Base-by-base conservation (phyloP, 2,113 vertebrate genomes). In the Scomber japonicus region DNA sequence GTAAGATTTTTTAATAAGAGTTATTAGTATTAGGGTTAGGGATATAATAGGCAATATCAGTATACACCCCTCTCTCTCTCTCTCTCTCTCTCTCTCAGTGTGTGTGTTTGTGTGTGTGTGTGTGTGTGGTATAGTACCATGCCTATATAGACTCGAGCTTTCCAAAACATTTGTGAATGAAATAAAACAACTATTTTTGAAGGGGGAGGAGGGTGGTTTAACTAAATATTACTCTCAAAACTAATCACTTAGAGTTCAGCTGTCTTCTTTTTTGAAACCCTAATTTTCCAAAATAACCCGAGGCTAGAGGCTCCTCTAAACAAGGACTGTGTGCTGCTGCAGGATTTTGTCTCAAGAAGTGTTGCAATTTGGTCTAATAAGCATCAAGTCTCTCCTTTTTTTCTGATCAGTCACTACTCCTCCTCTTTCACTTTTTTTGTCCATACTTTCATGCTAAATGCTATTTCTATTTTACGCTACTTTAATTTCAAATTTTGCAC, bases 271-370 rank as follows among this genome's bases (percentile, higher is more conserved):
- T 96, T 94, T 94, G 21, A 96, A 96, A 96, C 96, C 94, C 94
- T 95, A 95, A 94, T 97, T 86, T 27, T 96, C 0, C 93, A 94
- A 94, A 95, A 95, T 95, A 96, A 97, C 95, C 94, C 88, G 94
- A 94, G 96, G 95, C 95, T 94, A 94, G 92, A 91, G 90, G 94
- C 93, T 94, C 94, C 86, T 94, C 92, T 82, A 93, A 94, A 92
- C 85, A 94, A 92, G 94, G 54, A 82, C 66, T 92, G 91, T 85
- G 85, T 93, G 82, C 80, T 89, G 94, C 94, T 89, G 94, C 94
- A 94, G 94, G 92, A 91, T 95, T 27, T 93, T 91, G 86, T 91
- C 91, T 96, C 95, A 93, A 1, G 90, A 91, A 82, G 88, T 60
- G 72, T 92, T 94, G 94, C 91, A 87, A 93, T 96, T 95, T 92